Evolutionary conservation across 1,140 invertebrate genomes (phyloP), one percentile per base, ranked within the genome.

Genomic region (Rhyzopertha dominica): DNA sequence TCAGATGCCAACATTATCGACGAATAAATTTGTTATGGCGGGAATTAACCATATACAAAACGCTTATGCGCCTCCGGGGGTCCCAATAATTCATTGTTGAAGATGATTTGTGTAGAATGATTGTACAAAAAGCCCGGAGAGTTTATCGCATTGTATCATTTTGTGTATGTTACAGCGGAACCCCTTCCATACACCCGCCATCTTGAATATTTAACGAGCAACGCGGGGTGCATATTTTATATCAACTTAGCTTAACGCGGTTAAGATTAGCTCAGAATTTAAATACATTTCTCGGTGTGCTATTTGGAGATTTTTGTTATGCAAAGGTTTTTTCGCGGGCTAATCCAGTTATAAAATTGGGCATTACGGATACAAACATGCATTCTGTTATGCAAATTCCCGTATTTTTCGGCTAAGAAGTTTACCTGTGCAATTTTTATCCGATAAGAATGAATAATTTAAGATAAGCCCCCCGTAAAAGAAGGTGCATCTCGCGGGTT

Each of bases 191-290:
- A 16, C 30, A 32, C 16, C 16, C 30, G 48, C 48, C 48, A 50
- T 50, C 35, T 50, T 50, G 48, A 50, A 50, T 50, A 50, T 39
- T 50, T 50, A 38, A 50, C 35, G 42, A 30, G 47, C 47, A 34
- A 22, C 42, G 36, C 42, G 29, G 48, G 48, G 48, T 50, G 48
- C 48, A 50, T 50, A 50, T 45, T 50, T 50, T 50, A 50, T 45
- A 40, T 39, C 35, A 47, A 47, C 38, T 32, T 37, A 24, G 20
- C 14, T 41, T 47, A 47, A 47, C 37, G 31, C 28, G 31, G 43
- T 46, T 46, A 38, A 46, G 43, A 46, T 46, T 46, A 46, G 43
- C 34, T n/a, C 13, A n/a, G 26, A 40, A 46, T 46, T 46, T 46
- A 46, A 46, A 46, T 46, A 46, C 37, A 29, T 40, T 28, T 40